phyloP scores from a whole-genome alignment of 2,797 vertebrate genomes.

The Knipowitschia caucasica region DNA sequence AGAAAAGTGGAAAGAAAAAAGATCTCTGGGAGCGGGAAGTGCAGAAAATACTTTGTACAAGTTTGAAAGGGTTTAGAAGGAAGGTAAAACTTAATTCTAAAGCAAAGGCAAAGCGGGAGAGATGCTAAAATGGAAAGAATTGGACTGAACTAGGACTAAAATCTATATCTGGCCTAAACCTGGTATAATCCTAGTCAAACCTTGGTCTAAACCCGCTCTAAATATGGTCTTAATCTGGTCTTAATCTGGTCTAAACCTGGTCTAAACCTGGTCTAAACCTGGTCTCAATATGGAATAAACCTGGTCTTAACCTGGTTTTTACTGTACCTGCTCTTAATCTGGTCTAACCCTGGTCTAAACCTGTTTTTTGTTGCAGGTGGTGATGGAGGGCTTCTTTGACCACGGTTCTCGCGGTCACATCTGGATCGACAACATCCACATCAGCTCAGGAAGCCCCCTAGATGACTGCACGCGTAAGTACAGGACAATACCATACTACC shows the following conservation, averaged over 20 bases:
- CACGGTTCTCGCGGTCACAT: conserved; percentile 85
- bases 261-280: not conserved
- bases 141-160: too few species aligned
- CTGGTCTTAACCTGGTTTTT: too few species aligned
- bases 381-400: conserved; percentile 90
- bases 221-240: not conserved
- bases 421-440: conserved; percentile 90
- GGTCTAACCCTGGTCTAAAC: not conserved
- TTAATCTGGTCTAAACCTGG: not conserved
- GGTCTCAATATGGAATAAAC: not conserved
- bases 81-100: too few species aligned
- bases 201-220: not conserved
- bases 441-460: conserved; percentile 83
- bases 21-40: too few species aligned
- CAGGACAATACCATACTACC: too few species aligned
- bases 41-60: too few species aligned
- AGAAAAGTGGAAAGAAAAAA: not conserved
- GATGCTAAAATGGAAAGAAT: too few species aligned
- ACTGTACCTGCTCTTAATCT: too few species aligned
- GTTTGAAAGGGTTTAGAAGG: too few species aligned
- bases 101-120: too few species aligned
- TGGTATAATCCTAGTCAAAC: too few species aligned
- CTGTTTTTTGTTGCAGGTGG: conserved; percentile 73
- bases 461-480: conserved; percentile 93
- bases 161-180: too few species aligned